These are phyloP conservation scores for Triops cancriformis DNA, from an alignment of 1,140 invertebrate species.

Conservation along the genomic window DNA sequence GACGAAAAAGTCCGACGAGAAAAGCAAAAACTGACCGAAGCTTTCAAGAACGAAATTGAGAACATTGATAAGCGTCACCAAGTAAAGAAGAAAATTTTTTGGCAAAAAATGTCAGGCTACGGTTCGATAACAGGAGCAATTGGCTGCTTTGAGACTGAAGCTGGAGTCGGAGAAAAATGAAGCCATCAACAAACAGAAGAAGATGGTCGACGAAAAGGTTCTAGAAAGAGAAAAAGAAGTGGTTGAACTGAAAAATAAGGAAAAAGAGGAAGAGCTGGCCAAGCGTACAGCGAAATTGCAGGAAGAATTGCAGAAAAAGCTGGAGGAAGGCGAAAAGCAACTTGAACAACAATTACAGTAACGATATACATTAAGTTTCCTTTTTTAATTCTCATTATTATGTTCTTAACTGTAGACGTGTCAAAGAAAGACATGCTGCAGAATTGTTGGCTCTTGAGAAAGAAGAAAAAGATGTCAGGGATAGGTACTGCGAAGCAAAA, in stretches of 20 bases:
- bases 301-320: slow-evolving; percentile 45
- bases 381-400: not conserved
- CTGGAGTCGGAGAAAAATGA: slow-evolving; percentile 47
- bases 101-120: not conserved
- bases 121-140: slow-evolving; percentile 40
- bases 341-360: slow-evolving; percentile 40
- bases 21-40: slow-evolving; percentile 29
- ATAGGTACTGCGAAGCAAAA: slow-evolving; percentile 10
- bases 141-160: slow-evolving; percentile 47
- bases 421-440: not conserved
- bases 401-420: not conserved
- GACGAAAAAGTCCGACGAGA: slow-evolving; percentile 31
- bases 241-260: slow-evolving; percentile 36
- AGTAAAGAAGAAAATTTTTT: not conserved
- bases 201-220: slow-evolving; percentile 46
- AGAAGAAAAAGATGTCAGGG: slow-evolving; percentile 49
- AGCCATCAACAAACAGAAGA: slow-evolving; percentile 48
- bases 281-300: not conserved
- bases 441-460: slow-evolving; percentile 47
- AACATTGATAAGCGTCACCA: not conserved
- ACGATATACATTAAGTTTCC: not conserved
- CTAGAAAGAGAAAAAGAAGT: slow-evolving; percentile 50
- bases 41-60: not conserved
- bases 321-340: slow-evolving; percentile 51
- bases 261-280: not conserved